These are phyloP conservation scores for Diphyllodes magnificus DNA, from an alignment of 2,113 vertebrate genomes.

Conservation along the genomic window DNA sequence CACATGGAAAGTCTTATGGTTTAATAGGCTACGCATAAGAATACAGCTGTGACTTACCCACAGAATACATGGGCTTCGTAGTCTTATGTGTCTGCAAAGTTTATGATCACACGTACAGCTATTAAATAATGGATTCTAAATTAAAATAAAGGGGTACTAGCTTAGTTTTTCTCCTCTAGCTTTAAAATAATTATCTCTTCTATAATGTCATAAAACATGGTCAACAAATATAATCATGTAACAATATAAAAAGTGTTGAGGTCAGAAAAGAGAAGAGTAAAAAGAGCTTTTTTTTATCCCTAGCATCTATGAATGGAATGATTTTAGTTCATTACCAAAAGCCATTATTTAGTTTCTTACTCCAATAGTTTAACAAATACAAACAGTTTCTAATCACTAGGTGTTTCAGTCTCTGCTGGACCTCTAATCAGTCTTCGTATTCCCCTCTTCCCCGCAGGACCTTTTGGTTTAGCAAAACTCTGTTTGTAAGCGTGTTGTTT, in stretches of 20 bases:
- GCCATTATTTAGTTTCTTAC: slow-evolving; percentile 29
- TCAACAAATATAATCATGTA: slow-evolving; percentile 10
- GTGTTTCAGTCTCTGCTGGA: slow-evolving; percentile 80
- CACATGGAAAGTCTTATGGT: not conserved
- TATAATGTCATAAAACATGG: not conserved
- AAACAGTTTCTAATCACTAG: slow-evolving; percentile 68
- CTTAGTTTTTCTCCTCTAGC: not conserved
- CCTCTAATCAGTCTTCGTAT: slow-evolving; percentile 86
- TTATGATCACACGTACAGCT: not conserved
- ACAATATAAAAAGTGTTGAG: slow-evolving; percentile 16
- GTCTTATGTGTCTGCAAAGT: not conserved
- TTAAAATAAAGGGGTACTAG: not conserved
- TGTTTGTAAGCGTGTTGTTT: slow-evolving; percentile 95
- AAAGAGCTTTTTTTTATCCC: not conserved
- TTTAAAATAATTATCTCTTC: slow-evolving; percentile 11
- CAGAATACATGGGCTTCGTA: not conserved
- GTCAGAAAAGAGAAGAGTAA: slow-evolving; percentile 11
- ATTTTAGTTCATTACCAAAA: slow-evolving; percentile 69
- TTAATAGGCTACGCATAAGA: not conserved
- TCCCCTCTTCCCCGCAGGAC: slow-evolving; percentile 89
- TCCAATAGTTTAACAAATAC: not conserved
- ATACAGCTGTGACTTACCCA: not conserved
- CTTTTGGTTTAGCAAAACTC: slow-evolving; percentile 93
- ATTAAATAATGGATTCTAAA: not conserved
- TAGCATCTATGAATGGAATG: slow-evolving; percentile 62